Evolutionary conservation across 2,888 invertebrate species (phyloP).

Genomic region (Cosmorhoe ocellata): DNA sequence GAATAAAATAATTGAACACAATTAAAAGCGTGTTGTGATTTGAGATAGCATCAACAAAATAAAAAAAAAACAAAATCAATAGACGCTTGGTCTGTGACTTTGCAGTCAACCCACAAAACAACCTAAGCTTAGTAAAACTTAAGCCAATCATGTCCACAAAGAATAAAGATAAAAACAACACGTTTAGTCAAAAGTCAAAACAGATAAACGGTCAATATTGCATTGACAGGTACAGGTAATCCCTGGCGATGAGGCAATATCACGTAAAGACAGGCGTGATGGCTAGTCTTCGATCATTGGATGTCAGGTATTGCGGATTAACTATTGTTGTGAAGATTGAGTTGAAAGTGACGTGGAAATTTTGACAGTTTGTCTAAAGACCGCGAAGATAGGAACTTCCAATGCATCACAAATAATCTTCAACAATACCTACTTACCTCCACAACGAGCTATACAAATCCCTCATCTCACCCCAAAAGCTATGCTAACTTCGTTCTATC

Average conservation of each 20-base stretch:
- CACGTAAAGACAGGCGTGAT: constrained; percentile 52
- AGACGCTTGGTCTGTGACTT: too few relatives aligned
- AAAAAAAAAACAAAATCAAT: too few relatives aligned
- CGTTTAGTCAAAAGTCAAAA: constrained; percentile 33
- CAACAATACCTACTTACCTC: too few relatives aligned
- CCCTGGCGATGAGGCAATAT: constrained; percentile 21
- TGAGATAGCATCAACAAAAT: too few relatives aligned
- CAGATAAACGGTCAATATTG: constrained; percentile 21
- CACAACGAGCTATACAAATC: too few relatives aligned
- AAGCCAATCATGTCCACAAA: constrained; percentile 21
- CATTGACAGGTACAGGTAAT: constrained; percentile 31
- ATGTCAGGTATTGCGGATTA: constrained; percentile 18
- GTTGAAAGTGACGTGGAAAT: constrained; percentile 64
- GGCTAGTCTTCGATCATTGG: constrained; percentile 17
- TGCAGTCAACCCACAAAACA: constrained; percentile 7
- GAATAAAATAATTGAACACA: too few relatives aligned
- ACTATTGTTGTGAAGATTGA: constrained; percentile 57
- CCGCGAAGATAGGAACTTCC: too few relatives aligned
- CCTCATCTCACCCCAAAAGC: too few relatives aligned
- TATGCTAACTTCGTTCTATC: too few relatives aligned
- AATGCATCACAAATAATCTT: too few relatives aligned
- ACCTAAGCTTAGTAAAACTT: too few relatives aligned
- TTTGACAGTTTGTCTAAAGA: constrained; percentile 10
- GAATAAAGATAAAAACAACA: constrained; percentile 24
- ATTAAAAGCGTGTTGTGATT: too few relatives aligned